Evolutionary conservation across 2,797 vertebrate genomes (phyloP).

Genomic region (Pristis pectinata): DNA sequence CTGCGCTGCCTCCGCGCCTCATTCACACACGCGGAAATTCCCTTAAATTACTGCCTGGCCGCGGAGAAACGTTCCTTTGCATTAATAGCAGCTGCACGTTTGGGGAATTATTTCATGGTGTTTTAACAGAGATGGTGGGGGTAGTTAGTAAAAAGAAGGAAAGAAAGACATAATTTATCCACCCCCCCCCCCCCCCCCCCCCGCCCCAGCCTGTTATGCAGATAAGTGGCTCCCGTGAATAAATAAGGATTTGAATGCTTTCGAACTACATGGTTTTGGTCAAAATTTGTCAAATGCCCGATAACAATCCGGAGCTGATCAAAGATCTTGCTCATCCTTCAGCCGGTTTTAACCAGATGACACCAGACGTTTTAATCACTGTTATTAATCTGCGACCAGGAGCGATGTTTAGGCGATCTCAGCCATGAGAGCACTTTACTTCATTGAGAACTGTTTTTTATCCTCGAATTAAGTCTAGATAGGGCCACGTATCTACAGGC

Average conservation of each 20-base stretch:
- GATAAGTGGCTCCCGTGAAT: not conserved
- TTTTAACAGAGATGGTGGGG: not conserved
- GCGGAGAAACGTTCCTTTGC: conserved; percentile 41
- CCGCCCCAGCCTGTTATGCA: not conserved
- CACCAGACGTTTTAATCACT: not conserved
- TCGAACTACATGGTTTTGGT: not conserved
- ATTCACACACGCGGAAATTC: conserved; percentile 42
- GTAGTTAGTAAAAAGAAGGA: not conserved
- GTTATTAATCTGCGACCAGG: not conserved
- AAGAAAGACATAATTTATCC: conserved; percentile 16
- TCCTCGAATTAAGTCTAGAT: not conserved
- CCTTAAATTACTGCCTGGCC: conserved; percentile 46
- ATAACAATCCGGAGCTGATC: not conserved
- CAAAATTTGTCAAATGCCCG: not conserved
- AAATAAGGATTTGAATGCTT: not conserved
- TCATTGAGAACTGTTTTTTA: not conserved
- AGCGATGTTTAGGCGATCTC: not conserved
- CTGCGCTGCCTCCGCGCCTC: conserved; percentile 45
- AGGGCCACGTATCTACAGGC: not conserved
- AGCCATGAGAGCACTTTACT: not conserved
- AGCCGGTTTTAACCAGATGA: not conserved
- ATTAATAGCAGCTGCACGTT: conserved; percentile 51
- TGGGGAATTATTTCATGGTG: conserved; percentile 42
- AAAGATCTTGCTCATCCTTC: not conserved
- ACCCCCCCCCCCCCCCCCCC: too few relatives aligned